phyloP scores from a whole-genome alignment of 2,888 invertebrate species.

The Agrilus mali region DNA sequence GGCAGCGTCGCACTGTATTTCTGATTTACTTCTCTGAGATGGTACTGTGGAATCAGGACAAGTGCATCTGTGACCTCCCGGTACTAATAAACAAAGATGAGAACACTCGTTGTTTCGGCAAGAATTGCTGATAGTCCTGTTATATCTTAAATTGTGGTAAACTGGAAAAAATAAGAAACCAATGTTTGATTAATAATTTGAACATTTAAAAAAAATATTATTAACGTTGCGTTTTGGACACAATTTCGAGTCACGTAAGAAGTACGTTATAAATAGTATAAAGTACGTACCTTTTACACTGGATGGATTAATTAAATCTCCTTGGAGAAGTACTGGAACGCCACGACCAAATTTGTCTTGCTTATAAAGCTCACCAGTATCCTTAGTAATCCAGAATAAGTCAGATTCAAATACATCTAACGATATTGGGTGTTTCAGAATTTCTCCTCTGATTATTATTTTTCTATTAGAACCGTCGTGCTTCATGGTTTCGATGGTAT shows the following conservation, averaged over 20 bases:
- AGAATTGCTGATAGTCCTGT: slow-evolving; percentile 53
- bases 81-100: slow-evolving; percentile 85
- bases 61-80: slow-evolving; percentile 76
- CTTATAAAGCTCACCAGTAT: slow-evolving; percentile 72
- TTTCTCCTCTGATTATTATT: slow-evolving; percentile 59
- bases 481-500: slow-evolving; percentile 76
- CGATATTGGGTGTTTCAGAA: slow-evolving; percentile 66
- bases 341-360: slow-evolving; percentile 97
- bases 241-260: too few relatives aligned
- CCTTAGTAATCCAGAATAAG: slow-evolving; percentile 86
- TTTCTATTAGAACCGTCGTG: slow-evolving; percentile 69
- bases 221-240: too few relatives aligned
- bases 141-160: slow-evolving; percentile 74
- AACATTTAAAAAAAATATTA: not conserved
- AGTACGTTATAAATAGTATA: too few relatives aligned
- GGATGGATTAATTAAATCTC: slow-evolving; percentile 74
- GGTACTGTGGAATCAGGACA: slow-evolving; percentile 68
- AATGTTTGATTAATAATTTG: too few relatives aligned
- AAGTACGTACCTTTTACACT: slow-evolving; percentile 57
- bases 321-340: slow-evolving; percentile 70
- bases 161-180: slow-evolving; percentile 36
- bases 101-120: slow-evolving; percentile 68
- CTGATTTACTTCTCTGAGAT: slow-evolving; percentile 38
- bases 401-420: slow-evolving; percentile 90
- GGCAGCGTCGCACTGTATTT: slow-evolving; percentile 71